phyloP scores from a whole-genome alignment of 2,797 vertebrate species.

The Tauraco hartlaubi region DNA sequence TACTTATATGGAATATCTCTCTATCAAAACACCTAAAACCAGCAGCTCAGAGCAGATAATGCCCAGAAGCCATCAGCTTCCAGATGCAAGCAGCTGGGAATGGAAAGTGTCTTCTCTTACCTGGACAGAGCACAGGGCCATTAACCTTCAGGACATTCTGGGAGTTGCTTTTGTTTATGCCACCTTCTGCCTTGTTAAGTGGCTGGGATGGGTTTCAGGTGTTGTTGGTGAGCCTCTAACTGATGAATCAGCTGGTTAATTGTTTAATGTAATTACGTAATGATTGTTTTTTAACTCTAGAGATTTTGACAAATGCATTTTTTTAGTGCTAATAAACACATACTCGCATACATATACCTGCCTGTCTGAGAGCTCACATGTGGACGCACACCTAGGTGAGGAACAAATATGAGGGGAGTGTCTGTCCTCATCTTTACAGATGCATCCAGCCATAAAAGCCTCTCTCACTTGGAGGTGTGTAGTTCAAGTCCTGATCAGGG shows the following conservation, averaged over 20 bases:
- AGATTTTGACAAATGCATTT: conserved; percentile 55
- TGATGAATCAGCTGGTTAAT: conserved; percentile 68
- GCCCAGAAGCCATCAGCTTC: neutral
- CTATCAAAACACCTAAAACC: neutral
- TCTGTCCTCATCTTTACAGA: neutral
- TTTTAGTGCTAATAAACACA: neutral
- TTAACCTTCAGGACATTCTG: neutral
- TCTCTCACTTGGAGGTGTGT: neutral
- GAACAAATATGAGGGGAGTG: conserved; percentile 25
- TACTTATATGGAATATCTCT: neutral
- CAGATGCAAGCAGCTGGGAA: neutral
- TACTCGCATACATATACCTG: neutral
- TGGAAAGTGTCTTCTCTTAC: neutral
- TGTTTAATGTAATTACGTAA: conserved; percentile 47
- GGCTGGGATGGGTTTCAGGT: conserved; percentile 36
- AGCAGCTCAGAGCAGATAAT: neutral
- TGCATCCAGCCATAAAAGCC: neutral
- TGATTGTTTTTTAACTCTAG: conserved; percentile 59
- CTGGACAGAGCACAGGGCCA: neutral
- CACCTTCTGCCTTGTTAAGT: conserved; percentile 8
- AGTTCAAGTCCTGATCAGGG: neutral
- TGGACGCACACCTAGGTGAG: conserved; percentile 24
- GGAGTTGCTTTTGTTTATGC: conserved; percentile 9
- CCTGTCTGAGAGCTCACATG: neutral
- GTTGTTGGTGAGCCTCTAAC: conserved; percentile 29